Base-by-base conservation (phyloP, 1,140 invertebrate genomes). In the Aphidius ervi region DNA sequence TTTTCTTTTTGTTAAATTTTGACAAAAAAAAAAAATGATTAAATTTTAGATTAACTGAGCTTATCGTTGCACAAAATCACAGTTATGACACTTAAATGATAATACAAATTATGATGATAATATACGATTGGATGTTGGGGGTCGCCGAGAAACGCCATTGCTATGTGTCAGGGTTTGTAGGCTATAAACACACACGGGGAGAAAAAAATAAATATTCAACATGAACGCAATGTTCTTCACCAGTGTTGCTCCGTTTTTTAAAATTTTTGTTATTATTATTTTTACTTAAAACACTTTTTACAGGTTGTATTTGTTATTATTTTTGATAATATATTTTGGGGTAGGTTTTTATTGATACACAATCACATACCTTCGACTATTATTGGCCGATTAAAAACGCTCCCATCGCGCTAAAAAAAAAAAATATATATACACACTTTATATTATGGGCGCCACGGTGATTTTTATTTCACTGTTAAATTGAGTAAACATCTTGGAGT, bases 401-500 rank as follows among this genome's bases (percentile, higher is more conserved):
- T 67, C 63, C 67, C 74, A 72, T 72, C 53, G 65, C 59, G 63
- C 59, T 67, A 16, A 16, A 16, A 16, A 16, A 31, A 31, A 31
- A 31, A 31, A 31, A 23, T 23, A 23, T 23, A 23, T 23, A 23
- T 3, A 23, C 23, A 23, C 23, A 23, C 23, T 23, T 67, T 69
- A 67, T 69, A 68, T 69, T 57, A 69, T 65, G 63, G 63, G 67
- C 65, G 67, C 67, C 62, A 68, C 65, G 71, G 68, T 63, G 61
- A 70, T 69, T 70, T 70, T 70, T 31, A 31, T 31, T 67, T 64
- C 67, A 70, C 68, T 64, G 67, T 66, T 66, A 63, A 71, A 69
- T 69, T 71, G 70, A 69, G 74, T 78, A 77, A 77, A 76, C 75
- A 76, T 78, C 71, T 76, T 77, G 52, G 52, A 40, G n/a, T 42